Evolutionary conservation across 2,888 invertebrate genomes (phyloP).

Genomic region (Amphipoea oculea): DNA sequence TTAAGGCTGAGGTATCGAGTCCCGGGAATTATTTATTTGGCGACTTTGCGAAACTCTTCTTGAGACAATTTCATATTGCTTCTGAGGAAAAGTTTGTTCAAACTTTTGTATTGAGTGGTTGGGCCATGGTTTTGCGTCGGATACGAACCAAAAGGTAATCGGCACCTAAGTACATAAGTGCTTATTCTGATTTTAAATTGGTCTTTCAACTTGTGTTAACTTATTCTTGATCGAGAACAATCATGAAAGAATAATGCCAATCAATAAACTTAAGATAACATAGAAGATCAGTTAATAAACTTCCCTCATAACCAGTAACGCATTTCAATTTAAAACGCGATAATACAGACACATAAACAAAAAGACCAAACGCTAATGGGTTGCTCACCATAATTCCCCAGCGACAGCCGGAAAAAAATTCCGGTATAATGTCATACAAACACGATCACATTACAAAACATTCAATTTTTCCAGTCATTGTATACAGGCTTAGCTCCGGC

Average conservation of each 20-base stretch:
- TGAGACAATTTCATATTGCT: slow-evolving; percentile 37
- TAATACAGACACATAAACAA: background rate
- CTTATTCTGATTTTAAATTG: background rate
- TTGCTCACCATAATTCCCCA: slow-evolving; percentile 21
- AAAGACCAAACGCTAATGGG: slow-evolving; percentile 4
- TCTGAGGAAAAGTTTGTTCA: slow-evolving; percentile 34
- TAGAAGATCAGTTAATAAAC: background rate
- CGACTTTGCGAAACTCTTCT: slow-evolving; percentile 43
- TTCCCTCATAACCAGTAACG: background rate
- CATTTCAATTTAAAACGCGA: background rate
- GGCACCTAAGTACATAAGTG: background rate
- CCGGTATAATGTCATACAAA: slow-evolving; percentile 64
- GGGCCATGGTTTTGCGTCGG: background rate
- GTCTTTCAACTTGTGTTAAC: background rate
- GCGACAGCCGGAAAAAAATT: slow-evolving; percentile 13
- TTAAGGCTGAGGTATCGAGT: slow-evolving; percentile 36
- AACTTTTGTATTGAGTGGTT: slow-evolving; percentile 35
- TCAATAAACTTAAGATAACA: background rate
- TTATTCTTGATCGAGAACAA: background rate
- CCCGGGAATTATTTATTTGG: slow-evolving; percentile 52
- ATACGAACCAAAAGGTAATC: slow-evolving; percentile 7
- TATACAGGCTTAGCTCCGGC: slow-evolving; percentile 64
- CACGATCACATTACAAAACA: slow-evolving; percentile 65
- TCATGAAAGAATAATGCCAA: background rate
- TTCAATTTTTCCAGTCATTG: slow-evolving; percentile 69